Evolutionary conservation across 2,888 invertebrate genomes (phyloP), one percentile per base, ranked within the genome.

Genomic region (Balanococcus diminutus): DNA sequence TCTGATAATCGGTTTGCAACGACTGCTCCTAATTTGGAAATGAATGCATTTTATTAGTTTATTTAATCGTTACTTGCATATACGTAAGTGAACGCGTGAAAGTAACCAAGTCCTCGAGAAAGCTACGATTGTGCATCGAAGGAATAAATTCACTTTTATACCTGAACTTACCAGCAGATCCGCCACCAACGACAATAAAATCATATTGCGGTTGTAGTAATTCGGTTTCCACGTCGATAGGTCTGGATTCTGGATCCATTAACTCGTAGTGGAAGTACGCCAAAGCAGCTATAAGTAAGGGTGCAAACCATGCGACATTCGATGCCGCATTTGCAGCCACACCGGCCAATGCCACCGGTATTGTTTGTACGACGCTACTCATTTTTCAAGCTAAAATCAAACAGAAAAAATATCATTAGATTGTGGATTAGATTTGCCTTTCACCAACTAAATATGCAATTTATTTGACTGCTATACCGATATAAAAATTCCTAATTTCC

Each of bases 181-280:
- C 96, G 0, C 94, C 95, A 0, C 97, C 97, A 39, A 97, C 93
- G 86, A 96, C 91, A 88, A 97, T 95, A 89, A 96, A 97, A 90
- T 97, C 96, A 89, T 96, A 96, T 56, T 93, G 92, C 0, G 92
- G 92, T 31, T 93, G 90, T 82, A 96, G 90, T 39, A 92, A 91
- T 22, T 93, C 92, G 8, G 94, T 92, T 4, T 88, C 88, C 56
- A 94, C 91, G 88, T 95, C 93, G n/a, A 94, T 93, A 0, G 94
- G 94, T 86, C 94, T 91, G 0, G 95, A 94, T 89, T 96, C 96
- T 0, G 95, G 96, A 89, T 96, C 96, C 89, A 94, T 92, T 87
- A 94, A 92, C 89, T 96, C 96, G 89, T 94, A 96, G 89, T 96
- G 95, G 90, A 95, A 96, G 90, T 96, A 96, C 8, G 96, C 95